These are phyloP conservation scores for Boloria selene DNA, from an alignment of 2,888 invertebrate genomes.

Conservation along the genomic window DNA sequence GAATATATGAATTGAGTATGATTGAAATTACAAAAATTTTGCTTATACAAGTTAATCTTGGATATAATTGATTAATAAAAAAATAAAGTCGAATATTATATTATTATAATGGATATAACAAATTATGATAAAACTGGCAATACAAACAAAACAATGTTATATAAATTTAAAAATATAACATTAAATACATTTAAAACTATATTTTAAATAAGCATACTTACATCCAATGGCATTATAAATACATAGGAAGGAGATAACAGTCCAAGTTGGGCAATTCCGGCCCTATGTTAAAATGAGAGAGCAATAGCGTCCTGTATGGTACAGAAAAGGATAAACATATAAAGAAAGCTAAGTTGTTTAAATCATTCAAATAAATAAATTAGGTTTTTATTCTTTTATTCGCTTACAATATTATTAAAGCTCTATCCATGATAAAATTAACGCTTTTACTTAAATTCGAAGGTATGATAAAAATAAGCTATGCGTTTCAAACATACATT, in stretches of 20 bases:
- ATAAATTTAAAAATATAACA: too few relatives aligned
- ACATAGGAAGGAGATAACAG: conserved; percentile 65
- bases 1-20: too few relatives aligned
- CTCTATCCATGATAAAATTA: neutral
- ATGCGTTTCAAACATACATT: too few relatives aligned
- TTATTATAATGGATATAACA: too few relatives aligned
- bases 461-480: too few relatives aligned
- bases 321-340: conserved; percentile 45
- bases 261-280: conserved; percentile 61
- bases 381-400: conserved; percentile 62
- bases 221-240: conserved; percentile 47
- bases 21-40: too few relatives aligned
- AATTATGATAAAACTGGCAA: too few relatives aligned
- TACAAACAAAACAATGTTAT: too few relatives aligned
- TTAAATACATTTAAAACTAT: conserved; percentile 30
- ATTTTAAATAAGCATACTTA: conserved; percentile 44
- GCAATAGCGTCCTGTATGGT: conserved; percentile 42
- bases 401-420: conserved; percentile 43
- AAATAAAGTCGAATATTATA: too few relatives aligned
- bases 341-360: conserved; percentile 61
- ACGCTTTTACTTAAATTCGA: neutral
- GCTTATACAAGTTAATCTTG: too few relatives aligned
- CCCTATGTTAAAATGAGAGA: conserved; percentile 54
- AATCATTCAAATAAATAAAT: conserved; percentile 71
- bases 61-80: too few relatives aligned